Base-by-base conservation (phyloP, 2,888 invertebrate species). In the Platycnemis pennipes region DNA sequence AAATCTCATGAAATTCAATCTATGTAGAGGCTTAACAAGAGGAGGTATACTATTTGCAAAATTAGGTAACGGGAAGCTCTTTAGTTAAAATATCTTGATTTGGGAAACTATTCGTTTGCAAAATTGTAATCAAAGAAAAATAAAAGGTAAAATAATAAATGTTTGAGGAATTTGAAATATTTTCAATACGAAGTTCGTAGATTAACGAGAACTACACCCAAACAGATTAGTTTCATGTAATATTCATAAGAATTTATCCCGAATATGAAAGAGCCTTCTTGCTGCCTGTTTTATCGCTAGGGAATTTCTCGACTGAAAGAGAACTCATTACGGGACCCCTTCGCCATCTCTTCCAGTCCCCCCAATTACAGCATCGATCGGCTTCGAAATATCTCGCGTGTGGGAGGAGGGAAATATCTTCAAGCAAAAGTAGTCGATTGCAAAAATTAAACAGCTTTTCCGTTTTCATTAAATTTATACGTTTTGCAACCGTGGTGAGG, bases 381-480 rank as follows among this genome's bases (percentile, higher is more conserved):
- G 56, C 89, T 37, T 77, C 13, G 77, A 13, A 77, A 77, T 77
- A 31, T 37, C 77, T 77, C 37, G 77, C 16, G n/a, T 31, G 37
- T 13, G 1, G 13, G 13, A n/a, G 77, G 77, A 37, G 13, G 77
- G 37, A 77, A 37, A 77, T 77, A 77, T 77, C 77, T 37, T 26
- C 11, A 16, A 77, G 77, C 77, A 37, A 16, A 37, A 77, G 77
- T 37, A 37, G 31, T 77, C 77, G 77, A 77, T 77, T 31, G 77
- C 37, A 37, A 37, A 77, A 77, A 77, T 77, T 77, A 77, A 77
- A 77, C 77, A 31, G 77, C 56, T 63, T 69, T 42, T 69, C 44
- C 69, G 63, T 44, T 37, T 44, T 56, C 91, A 91, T 91, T 91
- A 63, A 77, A 77, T 77, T 63, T 56, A 63, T 91, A 91, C 91